Evolutionary conservation across 2,888 invertebrate genomes (phyloP).

Genomic region (Hemaris fuciformis): DNA sequence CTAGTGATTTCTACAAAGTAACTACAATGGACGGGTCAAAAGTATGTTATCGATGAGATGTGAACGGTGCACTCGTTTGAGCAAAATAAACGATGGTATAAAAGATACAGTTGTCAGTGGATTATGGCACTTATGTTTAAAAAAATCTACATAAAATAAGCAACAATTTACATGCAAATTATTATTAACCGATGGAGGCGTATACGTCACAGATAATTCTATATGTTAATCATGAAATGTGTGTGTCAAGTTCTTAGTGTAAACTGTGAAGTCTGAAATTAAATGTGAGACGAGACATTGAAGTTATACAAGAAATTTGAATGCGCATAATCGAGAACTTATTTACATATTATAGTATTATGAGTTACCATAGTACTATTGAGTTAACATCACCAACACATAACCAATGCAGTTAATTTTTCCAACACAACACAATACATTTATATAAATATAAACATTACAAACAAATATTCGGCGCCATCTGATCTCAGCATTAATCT

Average conservation of each 20-base stretch:
- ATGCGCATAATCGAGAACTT: not conserved
- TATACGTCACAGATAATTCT: constrained; percentile 10
- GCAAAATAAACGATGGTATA: constrained; percentile 47
- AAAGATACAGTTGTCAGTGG: constrained; percentile 43
- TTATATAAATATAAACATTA: constrained; percentile 2
- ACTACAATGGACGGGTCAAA: constrained; percentile 57
- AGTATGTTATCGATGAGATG: constrained; percentile 25
- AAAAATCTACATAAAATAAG: constrained; percentile 37
- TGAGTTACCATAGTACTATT: no score
- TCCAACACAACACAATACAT: not conserved
- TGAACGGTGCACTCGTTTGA: constrained; percentile 44
- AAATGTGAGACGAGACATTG: not conserved
- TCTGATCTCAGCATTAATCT: not conserved
- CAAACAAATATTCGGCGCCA: not conserved
- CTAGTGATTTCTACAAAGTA: constrained; percentile 42
- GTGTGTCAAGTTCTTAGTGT: not conserved
- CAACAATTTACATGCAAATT: constrained; percentile 30
- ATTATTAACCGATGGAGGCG: constrained; percentile 17
- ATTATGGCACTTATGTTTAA: constrained; percentile 60
- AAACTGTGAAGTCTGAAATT: not conserved
- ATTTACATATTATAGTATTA: not conserved
- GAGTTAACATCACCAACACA: not conserved
- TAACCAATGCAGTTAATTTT: not conserved
- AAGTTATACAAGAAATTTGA: not conserved
- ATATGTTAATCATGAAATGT: not conserved